Evolutionary conservation across 2,888 invertebrate species (phyloP), one percentile per base, ranked within the genome.

Genomic region (Dorcus hopei): DNA sequence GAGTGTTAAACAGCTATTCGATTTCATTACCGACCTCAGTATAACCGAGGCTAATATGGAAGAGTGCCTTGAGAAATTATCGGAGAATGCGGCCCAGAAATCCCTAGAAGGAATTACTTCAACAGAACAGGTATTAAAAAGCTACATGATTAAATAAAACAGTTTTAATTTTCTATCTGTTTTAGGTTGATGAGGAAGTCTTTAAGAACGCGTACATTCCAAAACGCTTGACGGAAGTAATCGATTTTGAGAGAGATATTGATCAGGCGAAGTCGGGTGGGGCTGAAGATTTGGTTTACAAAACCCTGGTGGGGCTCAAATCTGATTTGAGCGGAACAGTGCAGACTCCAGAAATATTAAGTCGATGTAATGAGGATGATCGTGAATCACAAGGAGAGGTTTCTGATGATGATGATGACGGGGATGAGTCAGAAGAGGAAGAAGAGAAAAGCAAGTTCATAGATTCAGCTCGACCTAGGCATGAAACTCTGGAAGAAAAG

Each of bases 151-250:
- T 6, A 47, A 19, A 19, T 19, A 49, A 33, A 26, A 2, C 49
- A 23, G 38, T n/a, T 14, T 3, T 33, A 26, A 26, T 33, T 9
- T 49, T 9, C 14, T 14, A 1, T 54, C 48, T 19, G 41, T 65
- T 69, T 53, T 59, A 77, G 76, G 82, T 95, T 49, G 93, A 95
- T 68, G 94, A 95, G 70, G 93, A 94, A 79, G 94, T 95, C 3
- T 99, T 98, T 78, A 94, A 95, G 75, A 88, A 91, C 75, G 87
- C 91, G 3, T 98, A 87, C 76, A 99, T 99, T 76, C 98, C 98
- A 0, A 90, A 95, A 75, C 87, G 91, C 65, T 83, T 99, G 57
- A 90, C 90, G 65, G 93, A 98, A 83, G 96, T 95, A 3, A 84
- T 89, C 26, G 87, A 95, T 76, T 87, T 88, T 74, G 95, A 95